phyloP scores from a whole-genome alignment of 2,888 invertebrate species.

The Smittia sp. region DNA sequence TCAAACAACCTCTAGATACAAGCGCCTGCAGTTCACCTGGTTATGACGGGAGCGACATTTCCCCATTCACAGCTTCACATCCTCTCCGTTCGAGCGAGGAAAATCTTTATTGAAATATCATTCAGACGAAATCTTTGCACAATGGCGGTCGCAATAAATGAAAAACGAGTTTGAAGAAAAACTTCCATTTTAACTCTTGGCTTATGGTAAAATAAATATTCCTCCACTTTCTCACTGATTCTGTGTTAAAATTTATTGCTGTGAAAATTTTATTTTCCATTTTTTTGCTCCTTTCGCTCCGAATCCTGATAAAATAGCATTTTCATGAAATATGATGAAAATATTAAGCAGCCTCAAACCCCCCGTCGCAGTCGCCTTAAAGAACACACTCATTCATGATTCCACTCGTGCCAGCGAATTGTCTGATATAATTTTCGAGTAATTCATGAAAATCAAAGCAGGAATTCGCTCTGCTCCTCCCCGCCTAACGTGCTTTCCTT shows the following conservation, averaged over 20 bases:
- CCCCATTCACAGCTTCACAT: not conserved
- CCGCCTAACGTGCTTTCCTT: not conserved
- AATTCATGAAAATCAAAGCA: slow-evolving; percentile 16
- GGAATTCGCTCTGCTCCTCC: not conserved
- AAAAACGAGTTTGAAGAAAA: slow-evolving; percentile 11
- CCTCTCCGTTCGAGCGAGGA: not conserved
- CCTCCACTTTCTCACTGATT: not conserved
- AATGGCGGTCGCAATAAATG: slow-evolving; percentile 31
- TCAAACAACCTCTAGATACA: not conserved
- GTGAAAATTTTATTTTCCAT: slow-evolving; percentile 30
- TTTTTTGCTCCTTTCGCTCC: not conserved
- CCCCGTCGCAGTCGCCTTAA: not conserved
- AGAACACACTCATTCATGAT: slow-evolving; percentile 5
- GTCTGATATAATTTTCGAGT: slow-evolving; percentile 28
- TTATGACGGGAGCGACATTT: not conserved
- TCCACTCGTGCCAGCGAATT: slow-evolving; percentile 18
- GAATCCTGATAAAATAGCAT: slow-evolving; percentile 30
- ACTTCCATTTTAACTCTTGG: slow-evolving; percentile 26
- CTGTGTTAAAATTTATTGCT: slow-evolving; percentile 25
- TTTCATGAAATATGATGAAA: slow-evolving; percentile 37
- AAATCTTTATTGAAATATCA: slow-evolving; percentile 20
- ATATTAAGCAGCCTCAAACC: slow-evolving; percentile 35
- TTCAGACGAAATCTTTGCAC: slow-evolving; percentile 13
- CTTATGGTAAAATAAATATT: slow-evolving; percentile 35
- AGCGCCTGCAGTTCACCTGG: not conserved